Evolutionary conservation across 2,888 invertebrate species (phyloP).

Genomic region (Tenthredo livida): DNA sequence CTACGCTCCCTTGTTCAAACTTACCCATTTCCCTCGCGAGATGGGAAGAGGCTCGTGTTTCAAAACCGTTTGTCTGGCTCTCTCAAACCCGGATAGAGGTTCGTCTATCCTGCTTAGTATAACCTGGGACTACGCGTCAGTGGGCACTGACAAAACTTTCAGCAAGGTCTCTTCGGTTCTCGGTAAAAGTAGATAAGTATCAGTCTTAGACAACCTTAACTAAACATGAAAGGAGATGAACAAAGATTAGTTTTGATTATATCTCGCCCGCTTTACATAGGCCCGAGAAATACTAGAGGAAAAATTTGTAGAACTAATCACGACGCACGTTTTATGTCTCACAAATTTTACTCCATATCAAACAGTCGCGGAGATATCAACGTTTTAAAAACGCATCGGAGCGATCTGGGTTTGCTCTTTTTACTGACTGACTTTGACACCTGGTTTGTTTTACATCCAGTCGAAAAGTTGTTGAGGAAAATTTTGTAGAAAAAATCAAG

Average conservation of each 20-base stretch:
- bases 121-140: not conserved
- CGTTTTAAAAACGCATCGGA: not conserved
- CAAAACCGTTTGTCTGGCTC: constrained; percentile 39
- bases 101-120: not conserved
- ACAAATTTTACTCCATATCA: not conserved
- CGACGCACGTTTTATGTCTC: not conserved
- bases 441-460: not conserved
- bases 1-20: constrained; percentile 45
- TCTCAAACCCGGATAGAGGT: not conserved
- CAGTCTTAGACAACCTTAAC: not conserved
- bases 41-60: constrained; percentile 15
- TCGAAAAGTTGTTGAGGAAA: not conserved
- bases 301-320: constrained; percentile 4
- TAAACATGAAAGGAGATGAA: not conserved
- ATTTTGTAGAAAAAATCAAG: not conserved
- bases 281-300: not conserved
- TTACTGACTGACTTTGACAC: not conserved
- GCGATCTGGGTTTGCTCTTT: not conserved
- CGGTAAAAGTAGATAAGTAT: constrained; percentile 3
- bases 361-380: not conserved
- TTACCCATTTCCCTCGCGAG: constrained; percentile 19
- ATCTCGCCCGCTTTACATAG: not conserved
- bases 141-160: constrained; percentile 21
- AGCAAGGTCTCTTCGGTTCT: not conserved
- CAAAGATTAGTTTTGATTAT: not conserved